Evolutionary conservation across 2,888 invertebrate genomes (phyloP).

Genomic region (Pyrgus malvae): DNA sequence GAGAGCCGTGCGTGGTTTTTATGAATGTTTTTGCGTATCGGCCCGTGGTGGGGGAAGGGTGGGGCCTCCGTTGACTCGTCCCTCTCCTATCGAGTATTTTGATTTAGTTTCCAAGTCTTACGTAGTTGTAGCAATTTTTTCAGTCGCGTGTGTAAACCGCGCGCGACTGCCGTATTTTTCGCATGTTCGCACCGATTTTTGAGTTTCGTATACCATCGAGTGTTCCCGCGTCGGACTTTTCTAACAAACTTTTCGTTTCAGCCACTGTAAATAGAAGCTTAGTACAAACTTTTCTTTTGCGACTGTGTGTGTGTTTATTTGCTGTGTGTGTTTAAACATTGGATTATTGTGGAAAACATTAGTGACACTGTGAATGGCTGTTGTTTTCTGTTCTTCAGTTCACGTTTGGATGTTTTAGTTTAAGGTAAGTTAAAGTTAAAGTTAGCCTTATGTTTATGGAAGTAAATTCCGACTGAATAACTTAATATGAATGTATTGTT

Average conservation of each 20-base stretch:
- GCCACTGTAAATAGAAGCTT: constrained; percentile 47
- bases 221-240: constrained; percentile 54
- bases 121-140: constrained; percentile 80
- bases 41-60: constrained; percentile 72
- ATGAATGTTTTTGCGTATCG: constrained; percentile 79
- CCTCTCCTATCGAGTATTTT: constrained; percentile 80
- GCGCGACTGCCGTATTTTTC: constrained; percentile 65
- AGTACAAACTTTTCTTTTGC: constrained; percentile 48
- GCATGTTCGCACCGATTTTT: constrained; percentile 50
- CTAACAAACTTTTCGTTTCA: constrained; percentile 51
- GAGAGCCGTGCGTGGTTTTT: constrained; percentile 74
- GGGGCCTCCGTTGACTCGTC: constrained; percentile 76
- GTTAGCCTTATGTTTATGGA: neutral
- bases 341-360: constrained; percentile 50
- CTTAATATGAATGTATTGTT: too few species aligned
- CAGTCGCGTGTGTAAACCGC: constrained; percentile 77
- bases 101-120: constrained; percentile 81
- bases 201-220: constrained; percentile 41
- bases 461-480: too few species aligned
- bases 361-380: constrained; percentile 51
- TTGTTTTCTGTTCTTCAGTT: constrained; percentile 43
- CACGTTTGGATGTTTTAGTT: constrained; percentile 68
- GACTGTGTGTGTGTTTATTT: constrained; percentile 37
- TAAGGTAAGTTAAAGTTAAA: constrained; percentile 59
- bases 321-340: constrained; percentile 40